Evolutionary conservation across 2,797 vertebrate genomes (phyloP), one percentile per base, ranked within the genome.

Genomic region (Chelon labrosus): DNA sequence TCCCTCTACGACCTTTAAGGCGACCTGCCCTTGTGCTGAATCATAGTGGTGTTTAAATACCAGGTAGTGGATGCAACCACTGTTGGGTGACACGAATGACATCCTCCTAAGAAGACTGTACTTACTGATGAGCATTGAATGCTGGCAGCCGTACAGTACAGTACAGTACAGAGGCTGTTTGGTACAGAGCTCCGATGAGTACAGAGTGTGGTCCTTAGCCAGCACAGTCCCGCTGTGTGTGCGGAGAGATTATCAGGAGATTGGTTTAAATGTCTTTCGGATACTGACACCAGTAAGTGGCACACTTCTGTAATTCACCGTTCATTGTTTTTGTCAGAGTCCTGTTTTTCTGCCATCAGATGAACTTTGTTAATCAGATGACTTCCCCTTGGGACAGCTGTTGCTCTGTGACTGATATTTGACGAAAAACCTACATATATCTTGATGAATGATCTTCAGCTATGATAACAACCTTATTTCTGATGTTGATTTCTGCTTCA

Each of bases 331-430:
- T 70, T 56, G 31, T 59, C 10, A 7, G 25, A 11, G 2, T 75
- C 58, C 6, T 78, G 12, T n/a, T 46, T 67, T 42, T 59, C 9
- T 61, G 59, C 31, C 5, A n/a, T 14, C n/a, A 60, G 47, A 65
- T 1, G 0, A 17, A n/a, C 10, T 70, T 37, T 0, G 8, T 54
- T 49, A 10, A 16, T 41, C 37, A 52, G 20, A 61, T 10, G n/a
- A 37, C 52, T 76, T 86, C 77, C 64, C 51, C 37, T 77, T 79
- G 16, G 8, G 31, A 27, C 10, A 16, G 16, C 19, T 22, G 14
- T 58, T 41, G 7, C 7, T 39, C 74, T 25, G n/a, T 39, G 44
- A 70, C n/a, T 7, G 3, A 55, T 22, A 44, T 53, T 38, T 35
- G 6, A 20, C 20, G 10, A 25, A 17, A 16, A 14, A 17, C 6